Conservation (phyloP, 2,113 vertebrate genomes). For the Malurus alboscapulatus region DNA sequence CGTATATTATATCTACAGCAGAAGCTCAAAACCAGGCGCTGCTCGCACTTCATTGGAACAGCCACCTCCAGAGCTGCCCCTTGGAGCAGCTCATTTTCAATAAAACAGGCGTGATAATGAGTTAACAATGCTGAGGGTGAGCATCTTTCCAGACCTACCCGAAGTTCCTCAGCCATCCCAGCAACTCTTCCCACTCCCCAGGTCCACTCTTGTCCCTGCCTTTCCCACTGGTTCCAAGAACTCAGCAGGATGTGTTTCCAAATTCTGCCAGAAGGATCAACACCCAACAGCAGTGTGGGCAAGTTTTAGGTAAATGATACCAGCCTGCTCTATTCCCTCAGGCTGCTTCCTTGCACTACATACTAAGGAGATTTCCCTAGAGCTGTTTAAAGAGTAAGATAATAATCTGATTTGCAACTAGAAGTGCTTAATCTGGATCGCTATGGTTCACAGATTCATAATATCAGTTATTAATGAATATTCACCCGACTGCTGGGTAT, state of each 20-base stretch:
- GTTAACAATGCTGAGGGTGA: neutral
- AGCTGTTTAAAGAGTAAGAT: conserved; percentile 10
- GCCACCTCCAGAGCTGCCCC: neutral
- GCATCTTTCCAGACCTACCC: neutral
- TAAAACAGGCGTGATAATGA: neutral
- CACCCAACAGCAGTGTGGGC: neutral
- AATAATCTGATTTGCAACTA: conserved; percentile 8
- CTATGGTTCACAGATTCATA: neutral
- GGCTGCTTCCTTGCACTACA: neutral
- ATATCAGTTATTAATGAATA: neutral
- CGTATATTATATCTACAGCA: neutral
- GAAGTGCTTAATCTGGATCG: neutral
- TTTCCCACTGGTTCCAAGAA: neutral
- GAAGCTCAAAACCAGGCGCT: neutral
- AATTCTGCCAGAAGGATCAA: neutral
- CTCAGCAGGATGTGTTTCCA: neutral
- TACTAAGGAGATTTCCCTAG: neutral
- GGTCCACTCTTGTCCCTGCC: neutral
- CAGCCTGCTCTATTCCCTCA: neutral
- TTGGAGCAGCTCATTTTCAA: neutral
- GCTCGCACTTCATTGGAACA: neutral
- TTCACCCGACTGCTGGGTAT: neutral
- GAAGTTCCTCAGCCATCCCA: neutral
- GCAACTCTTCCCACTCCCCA: neutral
- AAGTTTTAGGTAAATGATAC: neutral